Conservation (phyloP, 2,113 vertebrate genomes). For the Seriola rivoliana region DNA sequence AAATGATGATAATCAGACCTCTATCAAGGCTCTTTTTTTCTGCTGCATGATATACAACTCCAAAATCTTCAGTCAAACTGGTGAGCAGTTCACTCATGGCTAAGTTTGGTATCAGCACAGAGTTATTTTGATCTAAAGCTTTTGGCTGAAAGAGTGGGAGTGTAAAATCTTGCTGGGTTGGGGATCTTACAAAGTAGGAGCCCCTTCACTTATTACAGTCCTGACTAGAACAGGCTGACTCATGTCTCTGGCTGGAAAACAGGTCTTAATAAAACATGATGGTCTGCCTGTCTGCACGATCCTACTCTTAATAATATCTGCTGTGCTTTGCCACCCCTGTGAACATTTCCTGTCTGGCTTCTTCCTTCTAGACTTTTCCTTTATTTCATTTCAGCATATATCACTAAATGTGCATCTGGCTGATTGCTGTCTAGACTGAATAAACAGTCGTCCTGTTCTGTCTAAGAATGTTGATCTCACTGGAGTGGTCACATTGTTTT, state of each 20-base stretch:
- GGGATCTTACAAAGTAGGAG: constrained; percentile 42
- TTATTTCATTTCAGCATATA: constrained; percentile 36
- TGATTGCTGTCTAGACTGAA: constrained; percentile 19
- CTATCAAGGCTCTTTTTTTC: neutral
- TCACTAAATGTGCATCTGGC: neutral
- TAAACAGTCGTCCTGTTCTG: neutral
- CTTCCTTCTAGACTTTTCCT: neutral
- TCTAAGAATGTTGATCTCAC: constrained; percentile 14
- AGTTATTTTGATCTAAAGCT: constrained; percentile 34
- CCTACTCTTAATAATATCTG: constrained; percentile 60
- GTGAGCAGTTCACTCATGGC: neutral
- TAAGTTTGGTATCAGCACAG: neutral
- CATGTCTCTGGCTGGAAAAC: constrained; percentile 60
- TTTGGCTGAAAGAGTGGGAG: constrained; percentile 40
- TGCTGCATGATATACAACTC: neutral
- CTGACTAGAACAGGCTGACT: constrained; percentile 62
- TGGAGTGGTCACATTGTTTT: constrained; percentile 3
- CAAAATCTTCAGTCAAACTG: constrained; percentile 10
- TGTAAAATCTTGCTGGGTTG: constrained; percentile 28
- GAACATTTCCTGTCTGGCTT: constrained; percentile 17
- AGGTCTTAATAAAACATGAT: constrained; percentile 73
- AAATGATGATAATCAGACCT: neutral
- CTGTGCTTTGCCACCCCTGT: constrained; percentile 42
- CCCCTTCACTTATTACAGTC: constrained; percentile 51
- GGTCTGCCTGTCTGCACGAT: constrained; percentile 51